Conservation (phyloP, 2,113 vertebrate genomes). For the Tympanuchus pallidicinctus region DNA sequence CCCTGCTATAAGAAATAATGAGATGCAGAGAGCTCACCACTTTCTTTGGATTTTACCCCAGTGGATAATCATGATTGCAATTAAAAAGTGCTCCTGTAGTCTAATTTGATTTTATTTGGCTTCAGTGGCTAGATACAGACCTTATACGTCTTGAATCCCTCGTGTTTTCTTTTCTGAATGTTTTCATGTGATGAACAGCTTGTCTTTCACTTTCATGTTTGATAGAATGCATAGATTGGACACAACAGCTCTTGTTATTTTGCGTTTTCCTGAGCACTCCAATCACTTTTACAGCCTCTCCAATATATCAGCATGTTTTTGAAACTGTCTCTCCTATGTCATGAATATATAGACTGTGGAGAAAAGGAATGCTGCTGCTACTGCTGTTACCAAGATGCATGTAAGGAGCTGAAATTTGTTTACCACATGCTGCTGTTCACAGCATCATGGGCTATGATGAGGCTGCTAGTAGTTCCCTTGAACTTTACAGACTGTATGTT, state of each 20-base stretch:
- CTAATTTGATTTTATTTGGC: neutral
- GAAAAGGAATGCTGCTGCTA: neutral
- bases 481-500: neutral
- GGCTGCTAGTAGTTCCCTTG: neutral
- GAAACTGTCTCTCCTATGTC: neutral
- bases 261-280: neutral
- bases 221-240: neutral
- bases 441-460: neutral
- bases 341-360: neutral
- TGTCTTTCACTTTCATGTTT: neutral
- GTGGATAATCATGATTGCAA: neutral
- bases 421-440: neutral
- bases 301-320: neutral
- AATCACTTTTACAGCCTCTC: neutral
- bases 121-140: neutral
- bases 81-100: neutral
- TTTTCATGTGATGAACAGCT: neutral
- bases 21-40: neutral
- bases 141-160: neutral
- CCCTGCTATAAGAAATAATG: neutral
- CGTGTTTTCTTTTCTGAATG: neutral
- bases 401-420: neutral
- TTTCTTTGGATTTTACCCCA: neutral
- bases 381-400: neutral
- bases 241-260: accelerated